phyloP scores from a whole-genome alignment of 64 coral and sea anemone species.

The Cladopsammia gracilis region DNA sequence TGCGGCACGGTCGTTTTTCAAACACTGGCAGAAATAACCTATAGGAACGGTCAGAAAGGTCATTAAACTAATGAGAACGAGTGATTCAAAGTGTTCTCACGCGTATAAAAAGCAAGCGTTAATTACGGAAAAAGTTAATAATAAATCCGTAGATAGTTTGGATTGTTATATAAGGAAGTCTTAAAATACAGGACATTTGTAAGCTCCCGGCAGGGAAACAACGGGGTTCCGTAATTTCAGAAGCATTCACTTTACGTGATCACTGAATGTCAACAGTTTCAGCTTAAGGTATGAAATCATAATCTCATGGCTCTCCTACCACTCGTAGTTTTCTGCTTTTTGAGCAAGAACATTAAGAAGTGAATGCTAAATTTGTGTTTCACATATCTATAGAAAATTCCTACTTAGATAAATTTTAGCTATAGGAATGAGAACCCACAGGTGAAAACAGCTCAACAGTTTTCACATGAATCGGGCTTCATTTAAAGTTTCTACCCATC shows the following conservation, averaged over 20 bases:
- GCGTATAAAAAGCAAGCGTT: slow-evolving; percentile 2
- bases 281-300: not conserved
- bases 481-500: no score
- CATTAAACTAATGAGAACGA: not conserved
- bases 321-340: no score
- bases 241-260: no score
- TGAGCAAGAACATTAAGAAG: no score
- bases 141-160: not conserved
- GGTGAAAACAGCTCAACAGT: no score
- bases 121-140: not conserved
- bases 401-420: no score
- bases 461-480: no score
- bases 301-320: no score
- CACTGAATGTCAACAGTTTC: not conserved
- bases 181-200: not conserved
- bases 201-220: not conserved
- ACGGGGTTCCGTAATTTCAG: no score
- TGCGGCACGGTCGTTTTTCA: not conserved
- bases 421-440: no score
- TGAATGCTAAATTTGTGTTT: no score
- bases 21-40: not conserved
- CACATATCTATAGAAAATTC: no score
- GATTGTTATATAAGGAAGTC: not conserved
- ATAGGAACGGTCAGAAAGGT: not conserved
- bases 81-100: slow-evolving; percentile 10